phyloP scores from a whole-genome alignment of 2,113 vertebrate species.

The Anolis carolinensis region DNA sequence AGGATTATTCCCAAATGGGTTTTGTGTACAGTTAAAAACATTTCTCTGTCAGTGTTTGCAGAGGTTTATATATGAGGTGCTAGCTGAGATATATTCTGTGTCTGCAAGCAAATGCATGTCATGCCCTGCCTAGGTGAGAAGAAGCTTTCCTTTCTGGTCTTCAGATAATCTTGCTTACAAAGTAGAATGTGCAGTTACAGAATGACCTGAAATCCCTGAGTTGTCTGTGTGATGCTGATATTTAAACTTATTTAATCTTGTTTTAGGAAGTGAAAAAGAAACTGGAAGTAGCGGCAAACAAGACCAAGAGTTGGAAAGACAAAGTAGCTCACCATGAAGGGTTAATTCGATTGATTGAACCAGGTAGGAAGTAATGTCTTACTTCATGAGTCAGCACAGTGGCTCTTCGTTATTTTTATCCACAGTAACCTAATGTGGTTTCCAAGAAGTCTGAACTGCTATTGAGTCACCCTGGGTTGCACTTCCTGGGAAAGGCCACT shows the following conservation, averaged over 20 bases:
- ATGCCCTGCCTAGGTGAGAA: neutral
- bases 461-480: neutral
- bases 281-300: constrained; percentile 87
- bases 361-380: constrained; percentile 78
- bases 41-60: neutral
- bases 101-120: too few species aligned
- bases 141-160: neutral
- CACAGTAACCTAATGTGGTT: neutral
- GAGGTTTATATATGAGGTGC: neutral
- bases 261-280: constrained; percentile 90
- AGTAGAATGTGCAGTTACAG: neutral
- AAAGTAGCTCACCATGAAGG: constrained; percentile 96
- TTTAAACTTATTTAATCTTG: neutral
- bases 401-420: constrained; percentile 19
- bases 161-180: neutral
- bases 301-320: constrained; percentile 94
- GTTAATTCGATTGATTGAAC: constrained; percentile 90
- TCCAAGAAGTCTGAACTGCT: neutral
- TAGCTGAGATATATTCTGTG: neutral
- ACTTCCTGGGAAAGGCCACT: constrained; percentile 22
- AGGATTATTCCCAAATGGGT: neutral
- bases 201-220: neutral
- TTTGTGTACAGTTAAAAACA: neutral
- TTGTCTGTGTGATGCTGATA: neutral
- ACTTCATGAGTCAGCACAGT: neutral